Conservation (phyloP, 2,888 invertebrate genomes). For the Monopis laevigella region DNA sequence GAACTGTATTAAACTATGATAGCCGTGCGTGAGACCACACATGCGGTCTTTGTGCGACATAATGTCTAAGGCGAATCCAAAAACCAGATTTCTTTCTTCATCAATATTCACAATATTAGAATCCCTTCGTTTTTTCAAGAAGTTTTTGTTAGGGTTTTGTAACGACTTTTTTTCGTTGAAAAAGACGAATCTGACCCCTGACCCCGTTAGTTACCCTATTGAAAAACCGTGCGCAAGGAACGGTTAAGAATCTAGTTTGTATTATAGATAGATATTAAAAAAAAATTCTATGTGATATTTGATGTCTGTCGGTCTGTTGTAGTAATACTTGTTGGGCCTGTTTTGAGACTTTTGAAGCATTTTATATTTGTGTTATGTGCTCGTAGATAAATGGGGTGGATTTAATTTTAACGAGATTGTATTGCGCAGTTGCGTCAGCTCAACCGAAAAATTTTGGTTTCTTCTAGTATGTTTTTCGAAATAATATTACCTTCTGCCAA, state of each 20-base stretch:
- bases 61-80: conserved; percentile 39
- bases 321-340: conserved; percentile 27
- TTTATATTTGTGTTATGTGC: too few relatives aligned
- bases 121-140: conserved; percentile 49
- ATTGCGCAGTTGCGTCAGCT: too few relatives aligned
- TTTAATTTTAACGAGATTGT: too few relatives aligned
- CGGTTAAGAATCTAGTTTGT: conserved; percentile 56
- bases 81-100: conserved; percentile 65
- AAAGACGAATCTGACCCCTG: conserved; percentile 59
- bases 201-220: conserved; percentile 43
- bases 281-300: conserved; percentile 43
- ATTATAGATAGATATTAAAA: conserved; percentile 41
- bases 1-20: conserved; percentile 41
- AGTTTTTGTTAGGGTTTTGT: conserved; percentile 44
- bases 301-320: conserved; percentile 19
- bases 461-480: too few relatives aligned
- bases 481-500: too few relatives aligned
- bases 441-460: too few relatives aligned
- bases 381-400: conserved; percentile 3
- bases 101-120: conserved; percentile 67
- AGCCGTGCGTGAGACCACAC: conserved; percentile 57
- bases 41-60: conserved; percentile 35
- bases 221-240: conserved; percentile 25
- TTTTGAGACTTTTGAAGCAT: background rate
- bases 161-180: conserved; percentile 53